A percentile compares a stretch with the other conserved stretches of the same genome.
These are phyloP conservation scores for Cephus rjabovi DNA, from an alignment of 2,888 invertebrate species.

Conservation along the genomic window DNA sequence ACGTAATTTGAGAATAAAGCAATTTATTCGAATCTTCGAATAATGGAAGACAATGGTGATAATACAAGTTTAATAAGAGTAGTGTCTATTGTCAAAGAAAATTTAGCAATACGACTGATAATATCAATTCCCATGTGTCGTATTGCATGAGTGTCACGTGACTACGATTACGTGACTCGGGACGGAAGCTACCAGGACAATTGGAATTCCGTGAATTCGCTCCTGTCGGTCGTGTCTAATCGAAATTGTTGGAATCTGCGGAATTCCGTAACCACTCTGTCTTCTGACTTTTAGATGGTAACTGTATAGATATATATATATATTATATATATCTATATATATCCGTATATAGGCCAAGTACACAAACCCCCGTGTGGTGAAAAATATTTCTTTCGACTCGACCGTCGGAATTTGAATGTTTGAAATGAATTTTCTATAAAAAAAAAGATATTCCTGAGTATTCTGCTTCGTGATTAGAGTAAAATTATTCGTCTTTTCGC, in stretches of 20 bases:
- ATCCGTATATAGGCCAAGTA: too few species aligned
- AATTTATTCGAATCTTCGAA: neutral
- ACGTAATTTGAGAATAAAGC: neutral
- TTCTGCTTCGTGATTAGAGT: too few species aligned
- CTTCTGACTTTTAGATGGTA: too few species aligned
- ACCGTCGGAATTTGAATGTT: neutral
- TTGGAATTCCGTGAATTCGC: conserved; percentile 43
- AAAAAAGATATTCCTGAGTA: neutral
- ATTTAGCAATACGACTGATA: neutral
- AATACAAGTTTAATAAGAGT: too few species aligned
- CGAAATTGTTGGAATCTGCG: conserved; percentile 47
- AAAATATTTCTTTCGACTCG: neutral
- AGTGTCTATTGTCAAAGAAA: neutral
- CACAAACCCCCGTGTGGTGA: too few species aligned
- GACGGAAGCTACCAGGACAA: conserved; percentile 14
- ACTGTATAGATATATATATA: too few species aligned
- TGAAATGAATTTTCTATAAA: neutral
- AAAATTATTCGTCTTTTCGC: neutral
- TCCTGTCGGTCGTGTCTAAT: conserved; percentile 38
- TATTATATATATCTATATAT: too few species aligned
- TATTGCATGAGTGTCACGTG: neutral
- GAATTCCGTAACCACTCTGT: neutral
- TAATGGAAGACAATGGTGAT: neutral
- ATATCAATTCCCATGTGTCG: neutral
- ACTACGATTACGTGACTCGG: neutral